These are phyloP conservation scores for Eupeodes latifasciatus DNA, from an alignment of 2,888 invertebrate species.

Conservation along the genomic window DNA sequence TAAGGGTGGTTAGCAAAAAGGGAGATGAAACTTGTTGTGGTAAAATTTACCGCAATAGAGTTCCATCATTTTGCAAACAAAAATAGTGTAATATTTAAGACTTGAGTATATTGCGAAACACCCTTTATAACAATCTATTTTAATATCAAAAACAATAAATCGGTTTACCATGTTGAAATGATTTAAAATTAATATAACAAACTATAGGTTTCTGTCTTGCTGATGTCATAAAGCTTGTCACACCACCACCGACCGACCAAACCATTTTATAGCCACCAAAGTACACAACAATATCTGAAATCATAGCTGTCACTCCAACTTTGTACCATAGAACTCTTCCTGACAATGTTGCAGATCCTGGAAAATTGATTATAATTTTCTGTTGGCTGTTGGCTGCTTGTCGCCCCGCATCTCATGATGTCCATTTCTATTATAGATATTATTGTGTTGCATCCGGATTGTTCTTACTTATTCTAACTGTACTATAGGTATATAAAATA, in stretches of 20 bases:
- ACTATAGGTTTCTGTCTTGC: background rate
- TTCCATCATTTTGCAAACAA: background rate
- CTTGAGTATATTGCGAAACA: too few species aligned
- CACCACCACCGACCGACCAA: background rate
- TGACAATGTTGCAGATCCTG: constrained; percentile 38
- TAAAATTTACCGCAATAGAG: too few species aligned
- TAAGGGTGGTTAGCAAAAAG: too few species aligned
- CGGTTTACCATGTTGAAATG: constrained; percentile 41
- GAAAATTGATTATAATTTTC: constrained; percentile 61
- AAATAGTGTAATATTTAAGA: too few species aligned
- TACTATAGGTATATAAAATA: too few species aligned
- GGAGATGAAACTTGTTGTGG: too few species aligned
- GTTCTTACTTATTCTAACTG: background rate
- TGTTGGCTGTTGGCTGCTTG: constrained; percentile 39
- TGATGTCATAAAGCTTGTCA: background rate
- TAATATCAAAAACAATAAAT: constrained; percentile 39
- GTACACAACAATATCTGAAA: constrained; percentile 20
- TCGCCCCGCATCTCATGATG: constrained; percentile 21
- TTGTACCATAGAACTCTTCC: background rate
- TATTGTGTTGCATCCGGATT: constrained; percentile 17
- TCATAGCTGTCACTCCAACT: constrained; percentile 49
- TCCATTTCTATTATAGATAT: constrained; percentile 7
- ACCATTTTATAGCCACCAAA: constrained; percentile 18
- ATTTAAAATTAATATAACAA: constrained; percentile 58
- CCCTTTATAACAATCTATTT: background rate